Base-by-base conservation (phyloP, 2,888 invertebrate genomes). In the Thalpophila matura region DNA sequence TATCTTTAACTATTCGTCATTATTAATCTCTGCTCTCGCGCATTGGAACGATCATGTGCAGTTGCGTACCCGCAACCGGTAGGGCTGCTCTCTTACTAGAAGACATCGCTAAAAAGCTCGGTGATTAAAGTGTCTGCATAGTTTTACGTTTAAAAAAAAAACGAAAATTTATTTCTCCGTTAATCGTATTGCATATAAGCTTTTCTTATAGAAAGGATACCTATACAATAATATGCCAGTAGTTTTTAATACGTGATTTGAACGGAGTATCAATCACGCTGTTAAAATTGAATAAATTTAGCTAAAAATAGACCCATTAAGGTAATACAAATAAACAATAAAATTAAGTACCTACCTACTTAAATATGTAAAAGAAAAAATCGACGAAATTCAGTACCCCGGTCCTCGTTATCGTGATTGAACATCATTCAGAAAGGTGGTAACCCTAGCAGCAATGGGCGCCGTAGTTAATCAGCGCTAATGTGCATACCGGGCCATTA, bases 401-500 rank as follows among this genome's bases (percentile, higher is more conserved):
- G 5, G 7, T 7, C 6, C 6, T 4, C 22, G 31, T 18, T 49
- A 16, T 56, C 45, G 4, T 24, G 24, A 40, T 51, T 7, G 31
- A 38, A 58, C 29, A 26, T 5, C 14, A 7, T 54, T 53, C 5
- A 50, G 20, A 18, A 27, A 45, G 9, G 3, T 16, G 60, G 38
- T 43, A 77, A 50, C 78, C 78, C 74, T 78, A 58, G 27, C 35
- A 20, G 35, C 20, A 42, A 64, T 68, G 46, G 45, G 50, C 57
- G 62, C 47, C 69, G 61, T 59, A 75, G 73, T 81, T 83, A 83
- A 85, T 83, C 79, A 77, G 80, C 66, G 56, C 67, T 84, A 81
- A 85, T 80, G 84, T 79, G 77, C 79, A 81, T 79, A 77, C 74
- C 55, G 58, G 53, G 55, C 82, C 74, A 86, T 84, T 86, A 84